These are phyloP conservation scores for Alosa sapidissima DNA, from an alignment of 2,797 vertebrate genomes.

Conservation along the genomic window DNA sequence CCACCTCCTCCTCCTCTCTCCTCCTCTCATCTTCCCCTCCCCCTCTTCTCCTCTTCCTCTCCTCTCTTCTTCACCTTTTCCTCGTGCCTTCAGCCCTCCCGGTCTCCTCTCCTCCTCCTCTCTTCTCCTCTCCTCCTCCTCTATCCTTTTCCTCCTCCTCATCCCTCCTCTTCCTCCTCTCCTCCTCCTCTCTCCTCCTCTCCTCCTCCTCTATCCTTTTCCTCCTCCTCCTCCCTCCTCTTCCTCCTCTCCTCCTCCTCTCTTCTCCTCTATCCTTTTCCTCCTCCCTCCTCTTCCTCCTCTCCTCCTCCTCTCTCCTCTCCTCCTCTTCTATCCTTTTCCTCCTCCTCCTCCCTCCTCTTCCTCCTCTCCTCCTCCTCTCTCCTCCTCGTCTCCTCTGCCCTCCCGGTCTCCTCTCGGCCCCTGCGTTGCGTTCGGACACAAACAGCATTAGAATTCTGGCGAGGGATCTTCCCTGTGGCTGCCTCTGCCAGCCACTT, in stretches of 20 bases:
- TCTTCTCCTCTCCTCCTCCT: neutral
- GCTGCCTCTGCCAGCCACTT: constrained; percentile 57
- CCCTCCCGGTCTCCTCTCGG: constrained; percentile 17
- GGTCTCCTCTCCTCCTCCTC: neutral
- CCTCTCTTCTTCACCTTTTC: no score
- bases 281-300: no score
- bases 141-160: no score
- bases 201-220: neutral
- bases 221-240: neutral
- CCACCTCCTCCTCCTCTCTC: neutral
- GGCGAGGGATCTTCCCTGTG: constrained; percentile 47
- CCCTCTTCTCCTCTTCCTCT: neutral
- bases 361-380: constrained; percentile 33
- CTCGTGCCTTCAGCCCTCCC: neutral
- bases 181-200: neutral
- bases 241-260: constrained; percentile 33
- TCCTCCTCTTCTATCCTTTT: neutral
- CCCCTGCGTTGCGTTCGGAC: constrained; percentile 44
- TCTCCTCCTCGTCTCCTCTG: neutral
- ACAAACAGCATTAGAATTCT: constrained; percentile 58
- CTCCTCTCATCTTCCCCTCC: neutral
- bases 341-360: neutral
- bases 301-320: neutral
- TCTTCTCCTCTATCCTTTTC: neutral
- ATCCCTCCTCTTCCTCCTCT: no score